Conservation (phyloP, 2,797 vertebrate genomes). For the Microctenopoma stevenorrisi region DNA sequence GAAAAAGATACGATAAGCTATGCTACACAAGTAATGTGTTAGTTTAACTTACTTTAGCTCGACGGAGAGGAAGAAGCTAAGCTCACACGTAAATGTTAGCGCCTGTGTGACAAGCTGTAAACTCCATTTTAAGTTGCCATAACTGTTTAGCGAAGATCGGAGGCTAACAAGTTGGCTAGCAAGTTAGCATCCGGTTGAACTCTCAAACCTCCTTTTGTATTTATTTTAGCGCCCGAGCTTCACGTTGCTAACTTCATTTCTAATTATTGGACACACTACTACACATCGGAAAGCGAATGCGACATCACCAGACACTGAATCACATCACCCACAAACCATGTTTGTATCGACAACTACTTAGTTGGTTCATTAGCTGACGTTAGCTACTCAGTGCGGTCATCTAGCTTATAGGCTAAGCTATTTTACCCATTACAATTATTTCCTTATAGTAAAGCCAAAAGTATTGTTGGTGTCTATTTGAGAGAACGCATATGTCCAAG, state of each 20-base stretch:
- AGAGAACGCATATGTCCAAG: accelerated
- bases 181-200: conserved; percentile 55
- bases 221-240: neutral
- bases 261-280: neutral
- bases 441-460: neutral
- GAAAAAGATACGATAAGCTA: neutral
- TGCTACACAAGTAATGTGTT: neutral
- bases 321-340: neutral
- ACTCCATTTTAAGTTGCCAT: neutral
- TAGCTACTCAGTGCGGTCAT: conserved; percentile 44
- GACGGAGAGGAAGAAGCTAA: no score
- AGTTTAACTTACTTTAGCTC: neutral
- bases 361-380: conserved; percentile 57
- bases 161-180: conserved; percentile 63
- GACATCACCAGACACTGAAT: neutral
- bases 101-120: neutral
- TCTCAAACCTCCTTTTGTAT: conserved; percentile 21
- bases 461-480: neutral
- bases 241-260: accelerated
- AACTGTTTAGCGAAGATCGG: conserved; percentile 31
- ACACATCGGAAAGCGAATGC: accelerated
- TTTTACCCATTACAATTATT: conserved; percentile 15
- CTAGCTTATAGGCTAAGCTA: conserved; percentile 64
- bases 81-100: neutral
- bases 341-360: conserved; percentile 45